Base-by-base conservation (phyloP, 2,888 invertebrate species). In the Hyalella azteca region DNA sequence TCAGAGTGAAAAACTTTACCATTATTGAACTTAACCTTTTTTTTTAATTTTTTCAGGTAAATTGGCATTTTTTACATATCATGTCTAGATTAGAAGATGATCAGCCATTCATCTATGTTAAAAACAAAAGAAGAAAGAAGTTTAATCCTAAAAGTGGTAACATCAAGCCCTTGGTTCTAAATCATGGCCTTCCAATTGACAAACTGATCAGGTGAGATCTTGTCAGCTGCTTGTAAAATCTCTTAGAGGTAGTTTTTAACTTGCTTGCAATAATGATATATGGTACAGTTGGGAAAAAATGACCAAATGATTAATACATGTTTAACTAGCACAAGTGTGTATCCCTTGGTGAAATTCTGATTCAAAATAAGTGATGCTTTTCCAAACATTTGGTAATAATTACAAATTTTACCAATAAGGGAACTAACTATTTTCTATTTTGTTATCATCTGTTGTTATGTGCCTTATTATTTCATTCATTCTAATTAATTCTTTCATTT, bases 61-160 rank as follows among this genome's bases (percentile, higher is more conserved):
- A n/a, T n/a, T n/a, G n/a, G n/a, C n/a, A n/a, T n/a, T n/a, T n/a
- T n/a, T n/a, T n/a, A n/a, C n/a, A n/a, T n/a, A n/a, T n/a, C n/a
- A n/a, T n/a, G n/a, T n/a, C n/a, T n/a, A n/a, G n/a, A n/a, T n/a
- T 54, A 29, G 54, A 54, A 54, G 54, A 54, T 54, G 54, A 54
- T 22, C 1, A 5, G 13, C 54, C 54, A 5, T 54, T 54, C 29
- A 54, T 54, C 11, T 54, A 54, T 54, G 54, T 54, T 13, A 54
- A 54, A 54, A 54, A 54, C 26, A 54, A 54, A 26, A 54, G 54
- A 54, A 54, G 29, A 9, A 54, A 26, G 29, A 54, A 54, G 22
- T 26, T 26, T 26, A 7, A 29, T 5, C 29, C 54, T 54, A 54
- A 22, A 0, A 26, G 26, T 26, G 26, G 26, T 3, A 22, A 54